phyloP scores from a whole-genome alignment of 2,113 vertebrate species.

The Centrocercus urophasianus region DNA sequence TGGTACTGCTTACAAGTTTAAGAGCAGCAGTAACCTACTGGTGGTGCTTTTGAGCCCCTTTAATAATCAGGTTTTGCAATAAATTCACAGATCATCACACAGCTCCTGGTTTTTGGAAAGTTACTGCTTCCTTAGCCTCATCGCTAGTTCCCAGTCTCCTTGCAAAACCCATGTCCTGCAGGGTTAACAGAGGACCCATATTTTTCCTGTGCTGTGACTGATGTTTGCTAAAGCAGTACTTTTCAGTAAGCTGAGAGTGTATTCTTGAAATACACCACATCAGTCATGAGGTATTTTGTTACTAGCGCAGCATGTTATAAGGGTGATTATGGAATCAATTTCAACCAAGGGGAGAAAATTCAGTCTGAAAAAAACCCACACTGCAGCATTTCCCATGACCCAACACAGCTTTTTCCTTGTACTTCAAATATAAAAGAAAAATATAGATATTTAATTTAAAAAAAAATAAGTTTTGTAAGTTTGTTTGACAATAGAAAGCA shows the following conservation, averaged over 20 bases:
- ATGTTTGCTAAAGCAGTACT: neutral
- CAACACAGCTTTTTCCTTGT: neutral
- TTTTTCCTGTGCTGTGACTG: neutral
- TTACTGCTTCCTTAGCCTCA: neutral
- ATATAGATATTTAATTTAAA: neutral
- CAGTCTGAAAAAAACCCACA: neutral
- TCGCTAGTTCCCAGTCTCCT: neutral
- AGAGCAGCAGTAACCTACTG: neutral
- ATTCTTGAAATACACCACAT: neutral
- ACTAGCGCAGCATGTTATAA: neutral
- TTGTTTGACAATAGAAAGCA: neutral
- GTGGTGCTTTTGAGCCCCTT: neutral
- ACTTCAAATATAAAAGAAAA: neutral
- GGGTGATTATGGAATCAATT: neutral
- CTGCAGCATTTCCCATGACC: neutral
- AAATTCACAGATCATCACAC: neutral
- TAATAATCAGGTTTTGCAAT: neutral
- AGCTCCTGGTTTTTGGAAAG: neutral
- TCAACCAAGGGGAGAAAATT: neutral
- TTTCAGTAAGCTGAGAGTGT: neutral
- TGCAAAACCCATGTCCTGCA: neutral
- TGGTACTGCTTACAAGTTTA: neutral
- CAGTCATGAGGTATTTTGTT: neutral
- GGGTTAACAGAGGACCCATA: accelerated
- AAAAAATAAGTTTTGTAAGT: neutral